Evolutionary conservation across 2,113 vertebrate species (phyloP).

Genomic region (Pelobates fuscus): DNA sequence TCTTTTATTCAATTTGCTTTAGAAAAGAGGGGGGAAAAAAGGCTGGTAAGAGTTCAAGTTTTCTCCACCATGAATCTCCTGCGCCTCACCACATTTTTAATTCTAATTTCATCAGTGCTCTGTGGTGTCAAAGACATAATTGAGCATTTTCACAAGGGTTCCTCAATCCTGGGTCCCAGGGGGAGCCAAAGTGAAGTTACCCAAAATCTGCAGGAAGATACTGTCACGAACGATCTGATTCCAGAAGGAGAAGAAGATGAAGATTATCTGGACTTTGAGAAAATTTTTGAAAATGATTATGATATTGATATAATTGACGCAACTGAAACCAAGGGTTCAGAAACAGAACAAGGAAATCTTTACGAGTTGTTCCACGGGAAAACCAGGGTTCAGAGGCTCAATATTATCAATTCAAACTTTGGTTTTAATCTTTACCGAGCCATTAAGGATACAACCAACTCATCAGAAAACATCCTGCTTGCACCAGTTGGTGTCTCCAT

Average conservation of each 20-base stretch:
- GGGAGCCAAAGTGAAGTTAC: slow-evolving; percentile 53
- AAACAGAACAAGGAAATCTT: slow-evolving; percentile 76
- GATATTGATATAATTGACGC: slow-evolving; percentile 87
- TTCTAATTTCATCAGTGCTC: slow-evolving; percentile 64
- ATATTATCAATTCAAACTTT: slow-evolving; percentile 84
- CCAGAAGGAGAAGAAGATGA: slow-evolving; percentile 80
- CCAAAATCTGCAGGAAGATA: slow-evolving; percentile 81
- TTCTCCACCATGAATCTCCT: slow-evolving; percentile 74
- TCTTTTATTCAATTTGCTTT: no score
- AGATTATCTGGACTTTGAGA: slow-evolving; percentile 88
- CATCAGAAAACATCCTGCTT: slow-evolving; percentile 86
- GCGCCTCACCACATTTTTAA: slow-evolving; percentile 59
- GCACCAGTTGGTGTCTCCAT: slow-evolving; percentile 93
- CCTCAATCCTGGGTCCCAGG: slow-evolving; percentile 47
- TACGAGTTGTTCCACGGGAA: slow-evolving; percentile 85
- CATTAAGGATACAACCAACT: slow-evolving; percentile 73
- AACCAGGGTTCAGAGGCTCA: slow-evolving; percentile 89
- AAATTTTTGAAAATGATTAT: slow-evolving; percentile 75
- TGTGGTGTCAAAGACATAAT: slow-evolving; percentile 72
- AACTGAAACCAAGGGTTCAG: slow-evolving; percentile 71
- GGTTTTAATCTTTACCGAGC: slow-evolving; percentile 89
- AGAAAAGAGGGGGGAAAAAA: no score
- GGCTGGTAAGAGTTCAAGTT: neutral
- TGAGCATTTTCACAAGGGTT: slow-evolving; percentile 64
- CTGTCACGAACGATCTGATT: slow-evolving; percentile 85